phyloP scores from a whole-genome alignment of 2,888 invertebrate genomes.

The Chalcosyrphus nemorum region DNA sequence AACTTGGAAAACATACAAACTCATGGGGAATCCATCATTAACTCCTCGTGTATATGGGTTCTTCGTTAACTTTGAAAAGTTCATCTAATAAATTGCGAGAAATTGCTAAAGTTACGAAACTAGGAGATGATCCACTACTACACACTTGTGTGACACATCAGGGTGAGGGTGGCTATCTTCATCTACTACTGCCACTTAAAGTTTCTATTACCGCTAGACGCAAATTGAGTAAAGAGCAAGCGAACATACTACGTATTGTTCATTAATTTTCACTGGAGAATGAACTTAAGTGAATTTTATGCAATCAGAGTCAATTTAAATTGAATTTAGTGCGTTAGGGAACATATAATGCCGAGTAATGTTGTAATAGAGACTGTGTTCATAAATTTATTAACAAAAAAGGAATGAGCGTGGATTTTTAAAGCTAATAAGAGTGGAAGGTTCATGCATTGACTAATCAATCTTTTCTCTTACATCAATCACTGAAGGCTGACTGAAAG shows the following conservation, averaged over 20 bases:
- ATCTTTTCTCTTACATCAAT: too few relatives aligned
- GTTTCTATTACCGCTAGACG: slow-evolving; percentile 49
- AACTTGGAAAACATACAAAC: slow-evolving; percentile 8
- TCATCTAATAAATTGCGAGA: slow-evolving; percentile 71
- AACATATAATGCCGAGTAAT: not conserved
- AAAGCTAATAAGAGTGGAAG: not conserved
- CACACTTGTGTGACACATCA: slow-evolving; percentile 23
- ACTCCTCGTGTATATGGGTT: slow-evolving; percentile 12
- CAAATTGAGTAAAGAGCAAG: slow-evolving; percentile 35
- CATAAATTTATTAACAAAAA: not conserved
- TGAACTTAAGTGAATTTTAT: slow-evolving; percentile 49
- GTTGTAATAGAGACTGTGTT: not conserved
- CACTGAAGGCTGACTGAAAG: too few relatives aligned
- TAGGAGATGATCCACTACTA: slow-evolving; percentile 10
- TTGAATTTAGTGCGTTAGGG: slow-evolving; percentile 33
- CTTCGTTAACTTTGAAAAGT: slow-evolving; percentile 65
- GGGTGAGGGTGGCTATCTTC: slow-evolving; percentile 6
- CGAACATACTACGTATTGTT: slow-evolving; percentile 26
- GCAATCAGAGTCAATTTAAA: slow-evolving; percentile 67
- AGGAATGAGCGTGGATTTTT: not conserved
- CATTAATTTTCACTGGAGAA: slow-evolving; percentile 56
- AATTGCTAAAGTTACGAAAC: slow-evolving; percentile 62
- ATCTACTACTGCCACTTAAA: slow-evolving; percentile 21
- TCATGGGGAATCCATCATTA: slow-evolving; percentile 65
- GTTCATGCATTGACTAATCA: too few relatives aligned